Conservation (phyloP, 1,140 invertebrate species). For the Drosophila sturtevanti region DNA sequence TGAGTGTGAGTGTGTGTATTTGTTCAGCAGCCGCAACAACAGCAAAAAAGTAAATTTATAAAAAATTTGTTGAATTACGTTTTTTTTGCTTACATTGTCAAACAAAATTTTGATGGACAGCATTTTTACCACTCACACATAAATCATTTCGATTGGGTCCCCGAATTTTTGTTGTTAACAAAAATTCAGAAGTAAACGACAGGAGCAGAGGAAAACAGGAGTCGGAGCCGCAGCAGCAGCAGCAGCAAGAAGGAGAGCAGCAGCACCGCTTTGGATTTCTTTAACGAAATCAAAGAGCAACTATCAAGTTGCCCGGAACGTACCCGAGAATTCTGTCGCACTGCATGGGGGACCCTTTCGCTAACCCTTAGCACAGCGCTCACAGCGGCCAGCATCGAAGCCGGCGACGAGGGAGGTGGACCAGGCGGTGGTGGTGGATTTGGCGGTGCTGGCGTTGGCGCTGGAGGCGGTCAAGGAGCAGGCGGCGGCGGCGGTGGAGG, state of each 20-base stretch:
- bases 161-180: slow-evolving; percentile 35
- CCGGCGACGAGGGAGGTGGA: slow-evolving; percentile 62
- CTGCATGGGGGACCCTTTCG: slow-evolving; percentile 80
- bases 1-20: slow-evolving; percentile 39
- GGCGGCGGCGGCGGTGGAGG: slow-evolving; percentile 33
- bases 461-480: slow-evolving; percentile 38
- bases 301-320: slow-evolving; percentile 82
- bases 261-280: slow-evolving; percentile 80
- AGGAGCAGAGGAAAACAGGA: background rate
- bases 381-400: slow-evolving; percentile 66
- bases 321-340: slow-evolving; percentile 73
- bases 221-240: background rate
- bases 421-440: slow-evolving; percentile 29
- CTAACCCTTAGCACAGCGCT: slow-evolving; percentile 79
- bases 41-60: slow-evolving; percentile 21
- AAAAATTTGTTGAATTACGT: slow-evolving; percentile 16
- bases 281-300: slow-evolving; percentile 80
- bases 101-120: slow-evolving; percentile 51
- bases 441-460: slow-evolving; percentile 30
- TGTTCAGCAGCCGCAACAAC: slow-evolving; percentile 25
- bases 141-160: slow-evolving; percentile 37
- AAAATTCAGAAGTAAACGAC: slow-evolving; percentile 30
- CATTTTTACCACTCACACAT: slow-evolving; percentile 44
- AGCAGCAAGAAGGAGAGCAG: slow-evolving; percentile 19
- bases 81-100: slow-evolving; percentile 68